phyloP scores from a whole-genome alignment of 2,888 invertebrate genomes.

The Hydrotaea cyrtoneurina region DNA sequence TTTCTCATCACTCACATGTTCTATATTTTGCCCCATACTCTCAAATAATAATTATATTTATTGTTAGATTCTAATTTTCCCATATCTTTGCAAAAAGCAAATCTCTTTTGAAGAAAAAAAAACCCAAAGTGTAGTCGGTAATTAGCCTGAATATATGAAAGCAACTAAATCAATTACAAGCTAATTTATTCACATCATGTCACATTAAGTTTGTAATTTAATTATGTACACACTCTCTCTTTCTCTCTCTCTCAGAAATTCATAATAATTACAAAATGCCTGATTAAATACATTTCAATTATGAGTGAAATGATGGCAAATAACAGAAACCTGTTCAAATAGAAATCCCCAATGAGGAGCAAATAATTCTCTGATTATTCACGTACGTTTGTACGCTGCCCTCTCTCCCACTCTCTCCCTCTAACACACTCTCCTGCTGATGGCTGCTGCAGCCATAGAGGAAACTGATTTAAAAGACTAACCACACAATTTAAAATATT shows the following conservation, averaged over 20 bases:
- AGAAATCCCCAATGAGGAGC: background rate
- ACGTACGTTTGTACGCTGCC: background rate
- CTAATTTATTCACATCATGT: conserved; percentile 6
- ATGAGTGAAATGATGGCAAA: background rate
- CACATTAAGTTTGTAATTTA: conserved; percentile 20
- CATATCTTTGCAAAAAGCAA: too few species aligned
- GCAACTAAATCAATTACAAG: background rate
- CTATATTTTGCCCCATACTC: too few species aligned
- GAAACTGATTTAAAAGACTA: conserved; percentile 62
- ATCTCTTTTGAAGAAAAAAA: too few species aligned
- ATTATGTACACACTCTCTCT: background rate
- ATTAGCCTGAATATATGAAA: background rate
- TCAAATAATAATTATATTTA: too few species aligned
- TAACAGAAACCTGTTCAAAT: conserved; percentile 21
- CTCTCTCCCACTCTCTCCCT: background rate
- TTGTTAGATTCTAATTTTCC: too few species aligned
- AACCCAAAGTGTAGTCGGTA: too few species aligned
- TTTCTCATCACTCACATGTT: too few species aligned
- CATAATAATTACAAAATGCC: background rate
- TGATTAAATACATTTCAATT: background rate
- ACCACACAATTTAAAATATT: conserved; percentile 67
- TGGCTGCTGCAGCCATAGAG: background rate
- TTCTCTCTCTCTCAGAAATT: background rate
- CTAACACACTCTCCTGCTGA: background rate
- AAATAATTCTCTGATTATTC: too few species aligned